Evolutionary conservation across 1,140 invertebrate species (phyloP).

Genomic region (Eupeodes corollae): DNA sequence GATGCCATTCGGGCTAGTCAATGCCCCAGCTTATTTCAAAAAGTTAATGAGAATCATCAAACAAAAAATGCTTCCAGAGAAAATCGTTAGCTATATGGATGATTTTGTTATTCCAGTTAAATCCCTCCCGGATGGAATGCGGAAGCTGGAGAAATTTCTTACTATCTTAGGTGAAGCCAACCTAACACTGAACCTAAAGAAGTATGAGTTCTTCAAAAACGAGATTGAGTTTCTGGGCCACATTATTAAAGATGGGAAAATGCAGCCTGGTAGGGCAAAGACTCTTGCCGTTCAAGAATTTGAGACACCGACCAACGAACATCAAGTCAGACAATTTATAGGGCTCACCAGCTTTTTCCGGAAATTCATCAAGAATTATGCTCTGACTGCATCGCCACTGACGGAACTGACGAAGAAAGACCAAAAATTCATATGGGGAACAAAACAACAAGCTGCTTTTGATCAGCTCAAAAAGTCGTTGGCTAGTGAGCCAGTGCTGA

Average conservation of each 20-base stretch:
- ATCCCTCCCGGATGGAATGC: slow-evolving; percentile 8
- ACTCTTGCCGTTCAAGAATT: slow-evolving; percentile 21
- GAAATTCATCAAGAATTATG: slow-evolving; percentile 26
- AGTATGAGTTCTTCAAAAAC: slow-evolving; percentile 21
- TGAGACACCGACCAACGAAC: slow-evolving; percentile 3
- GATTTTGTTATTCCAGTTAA: slow-evolving; percentile 21
- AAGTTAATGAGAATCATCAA: background rate
- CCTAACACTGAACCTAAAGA: slow-evolving; percentile 31
- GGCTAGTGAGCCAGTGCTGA: slow-evolving; percentile 23
- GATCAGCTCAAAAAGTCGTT: slow-evolving; percentile 7
- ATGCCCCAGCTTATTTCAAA: slow-evolving; percentile 37
- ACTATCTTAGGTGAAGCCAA: slow-evolving; percentile 20
- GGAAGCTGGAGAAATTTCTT: slow-evolving; percentile 13
- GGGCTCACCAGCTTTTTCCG: slow-evolving; percentile 32
- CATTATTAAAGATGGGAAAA: slow-evolving; percentile 16
- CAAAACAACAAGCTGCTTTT: slow-evolving; percentile 5
- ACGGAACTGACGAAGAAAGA: slow-evolving; percentile 16
- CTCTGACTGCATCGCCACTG: slow-evolving; percentile 19
- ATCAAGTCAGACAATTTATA: slow-evolving; percentile 28
- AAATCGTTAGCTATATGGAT: slow-evolving; percentile 12
- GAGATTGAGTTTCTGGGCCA: slow-evolving; percentile 30
- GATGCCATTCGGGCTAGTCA: slow-evolving; percentile 41
- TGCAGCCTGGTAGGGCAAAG: slow-evolving; percentile 20
- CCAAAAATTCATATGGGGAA: slow-evolving; percentile 4
- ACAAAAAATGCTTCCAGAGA: background rate